phyloP scores from a whole-genome alignment of 2,113 vertebrate genomes.

The Phoenicopterus ruber region DNA sequence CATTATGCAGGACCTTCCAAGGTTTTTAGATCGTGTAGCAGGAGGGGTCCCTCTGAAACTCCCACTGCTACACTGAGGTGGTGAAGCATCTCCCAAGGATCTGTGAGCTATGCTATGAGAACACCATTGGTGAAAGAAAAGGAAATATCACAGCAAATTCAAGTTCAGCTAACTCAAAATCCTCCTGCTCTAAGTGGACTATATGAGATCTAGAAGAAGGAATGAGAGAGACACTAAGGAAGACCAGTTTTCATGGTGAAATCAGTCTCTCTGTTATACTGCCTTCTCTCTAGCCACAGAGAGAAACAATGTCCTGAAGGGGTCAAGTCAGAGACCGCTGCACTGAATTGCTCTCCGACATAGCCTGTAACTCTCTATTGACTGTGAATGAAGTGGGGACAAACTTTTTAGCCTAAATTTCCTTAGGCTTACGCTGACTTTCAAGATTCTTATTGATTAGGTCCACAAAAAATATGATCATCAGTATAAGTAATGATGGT shows the following conservation, averaged over 20 bases:
- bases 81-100: neutral
- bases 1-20: neutral
- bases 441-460: neutral
- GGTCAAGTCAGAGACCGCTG: neutral
- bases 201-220: neutral
- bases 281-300: neutral
- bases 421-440: neutral
- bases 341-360: neutral
- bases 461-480: neutral
- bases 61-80: neutral
- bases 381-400: neutral
- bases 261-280: neutral
- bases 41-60: neutral
- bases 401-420: neutral
- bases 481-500: neutral
- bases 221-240: neutral
- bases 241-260: neutral
- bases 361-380: neutral
- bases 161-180: neutral
- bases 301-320: neutral
- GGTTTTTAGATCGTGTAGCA: neutral
- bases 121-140: neutral
- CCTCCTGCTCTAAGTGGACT: neutral
- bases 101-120: neutral
- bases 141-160: neutral